A percentile compares a stretch with the other conserved stretches of the same genome.
phyloP scores from a whole-genome alignment of 2,797 vertebrate species.

The Clamator glandarius region DNA sequence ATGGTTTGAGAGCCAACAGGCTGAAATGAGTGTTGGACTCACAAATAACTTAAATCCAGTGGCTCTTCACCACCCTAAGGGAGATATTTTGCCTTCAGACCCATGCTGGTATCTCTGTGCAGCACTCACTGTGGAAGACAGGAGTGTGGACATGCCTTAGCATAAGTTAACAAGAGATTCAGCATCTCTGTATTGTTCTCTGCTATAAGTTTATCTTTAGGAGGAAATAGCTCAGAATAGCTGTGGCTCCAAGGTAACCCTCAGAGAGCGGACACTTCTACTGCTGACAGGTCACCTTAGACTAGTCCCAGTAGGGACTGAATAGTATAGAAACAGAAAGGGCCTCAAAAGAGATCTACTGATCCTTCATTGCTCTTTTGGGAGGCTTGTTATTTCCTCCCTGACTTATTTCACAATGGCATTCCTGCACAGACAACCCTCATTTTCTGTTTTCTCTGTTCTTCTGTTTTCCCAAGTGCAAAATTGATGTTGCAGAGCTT shows the following conservation, averaged over 20 bases:
- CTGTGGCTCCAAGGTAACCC: not conserved
- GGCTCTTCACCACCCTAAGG: not conserved
- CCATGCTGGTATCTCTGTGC: not conserved
- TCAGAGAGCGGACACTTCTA: not conserved
- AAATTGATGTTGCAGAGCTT: not conserved
- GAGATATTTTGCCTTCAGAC: not conserved
- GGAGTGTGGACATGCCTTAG: fast-evolving
- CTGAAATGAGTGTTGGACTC: fast-evolving
- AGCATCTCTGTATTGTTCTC: not conserved
- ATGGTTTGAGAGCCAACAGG: not conserved
- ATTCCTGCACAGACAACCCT: not conserved
- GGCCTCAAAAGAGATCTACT: not conserved
- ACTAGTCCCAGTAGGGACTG: not conserved
- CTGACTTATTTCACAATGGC: not conserved
- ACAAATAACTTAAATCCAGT: not conserved
- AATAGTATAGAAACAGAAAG: not conserved
- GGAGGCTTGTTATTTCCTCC: not conserved
- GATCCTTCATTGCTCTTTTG: not conserved
- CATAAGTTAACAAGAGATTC: not conserved
- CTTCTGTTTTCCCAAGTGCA: not conserved
- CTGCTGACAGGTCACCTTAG: not conserved
- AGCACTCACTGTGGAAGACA: not conserved
- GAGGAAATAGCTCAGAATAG: not conserved
- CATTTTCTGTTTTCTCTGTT: not conserved
- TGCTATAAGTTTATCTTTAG: not conserved